A percentile compares a stretch with the other conserved stretches of the same genome.
Evolutionary conservation across 1,140 invertebrate genomes (phyloP).

Genomic region (Philopotamus ludificatus): DNA sequence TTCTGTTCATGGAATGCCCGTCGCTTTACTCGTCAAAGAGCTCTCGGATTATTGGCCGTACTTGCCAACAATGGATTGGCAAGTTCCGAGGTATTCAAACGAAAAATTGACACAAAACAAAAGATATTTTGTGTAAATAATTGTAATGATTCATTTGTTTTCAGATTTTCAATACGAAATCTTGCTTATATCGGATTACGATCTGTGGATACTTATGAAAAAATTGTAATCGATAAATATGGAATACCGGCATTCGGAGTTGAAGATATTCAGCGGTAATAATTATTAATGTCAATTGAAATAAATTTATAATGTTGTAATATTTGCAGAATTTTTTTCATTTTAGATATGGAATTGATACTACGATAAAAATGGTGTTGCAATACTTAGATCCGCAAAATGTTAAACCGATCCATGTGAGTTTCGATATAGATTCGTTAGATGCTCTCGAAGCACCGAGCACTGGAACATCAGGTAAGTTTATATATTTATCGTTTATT

Average conservation of each 20-base stretch:
- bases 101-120: background rate
- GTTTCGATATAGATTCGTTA: constrained; percentile 90
- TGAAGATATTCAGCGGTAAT: constrained; percentile 76
- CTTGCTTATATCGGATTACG: constrained; percentile 86
- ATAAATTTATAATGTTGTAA: background rate
- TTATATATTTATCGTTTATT: constrained; percentile 21
- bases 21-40: constrained; percentile 79
- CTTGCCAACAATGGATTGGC: constrained; percentile 77
- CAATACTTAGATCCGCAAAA: constrained; percentile 66
- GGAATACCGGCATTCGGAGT: constrained; percentile 78
- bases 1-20: constrained; percentile 91
- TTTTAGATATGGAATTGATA: constrained; percentile 66
- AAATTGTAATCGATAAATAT: constrained; percentile 73
- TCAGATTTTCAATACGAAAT: constrained; percentile 76
- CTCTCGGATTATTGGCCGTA: constrained; percentile 72
- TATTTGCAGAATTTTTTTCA: constrained; percentile 1
- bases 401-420: constrained; percentile 79
- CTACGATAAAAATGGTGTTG: constrained; percentile 71
- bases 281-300: background rate
- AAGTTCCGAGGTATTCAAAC: constrained; percentile 62
- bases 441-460: constrained; percentile 82
- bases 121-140: background rate
- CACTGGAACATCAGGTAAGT: constrained; percentile 78
- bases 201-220: constrained; percentile 84
- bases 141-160: constrained; percentile 43